phyloP scores from a whole-genome alignment of 2,888 invertebrate genomes.

The Scaptomyza reducta region DNA sequence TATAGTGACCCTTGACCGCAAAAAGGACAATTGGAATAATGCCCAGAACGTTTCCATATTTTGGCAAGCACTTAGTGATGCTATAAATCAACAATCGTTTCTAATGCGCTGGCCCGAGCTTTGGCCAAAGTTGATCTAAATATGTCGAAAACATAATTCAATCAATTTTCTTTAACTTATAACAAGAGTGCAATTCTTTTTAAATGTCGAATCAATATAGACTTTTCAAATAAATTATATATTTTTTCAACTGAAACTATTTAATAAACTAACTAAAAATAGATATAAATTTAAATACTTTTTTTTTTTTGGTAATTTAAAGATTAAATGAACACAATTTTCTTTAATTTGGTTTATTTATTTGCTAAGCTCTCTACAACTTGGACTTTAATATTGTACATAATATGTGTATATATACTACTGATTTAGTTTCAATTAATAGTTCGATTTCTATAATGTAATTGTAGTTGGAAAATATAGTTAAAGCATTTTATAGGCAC shows the following conservation, averaged over 20 bases:
- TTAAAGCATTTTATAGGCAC: slow-evolving; percentile 58
- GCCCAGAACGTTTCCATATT: slow-evolving; percentile 59
- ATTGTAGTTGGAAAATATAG: slow-evolving; percentile 22
- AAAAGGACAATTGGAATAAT: slow-evolving; percentile 32
- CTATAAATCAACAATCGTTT: slow-evolving; percentile 67
- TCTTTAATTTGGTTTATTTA: slow-evolving; percentile 34
- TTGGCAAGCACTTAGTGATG: slow-evolving; percentile 77
- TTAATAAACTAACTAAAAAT: slow-evolving; percentile 21
- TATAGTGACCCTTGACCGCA: slow-evolving; percentile 18
- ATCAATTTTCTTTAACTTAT: slow-evolving; percentile 13
- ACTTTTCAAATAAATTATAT: slow-evolving; percentile 46
- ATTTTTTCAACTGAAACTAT: slow-evolving; percentile 43
- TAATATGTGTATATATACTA: slow-evolving; percentile 31
- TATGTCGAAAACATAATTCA: slow-evolving; percentile 11
- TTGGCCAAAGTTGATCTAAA: slow-evolving; percentile 59
- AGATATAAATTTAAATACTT: not conserved
- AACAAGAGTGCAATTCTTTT: slow-evolving; percentile 3
- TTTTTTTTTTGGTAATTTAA: not conserved
- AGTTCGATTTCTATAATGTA: slow-evolving; percentile 16
- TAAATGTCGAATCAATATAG: slow-evolving; percentile 10
- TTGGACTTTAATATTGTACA: slow-evolving; percentile 54
- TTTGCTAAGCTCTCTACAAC: slow-evolving; percentile 61
- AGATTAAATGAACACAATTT: not conserved
- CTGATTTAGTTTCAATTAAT: slow-evolving; percentile 23
- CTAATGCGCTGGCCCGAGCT: slow-evolving; percentile 61